Evolutionary conservation across 1,140 invertebrate genomes (phyloP), one percentile per base, ranked within the genome.

Genomic region (Vollenhovia emeryi): DNA sequence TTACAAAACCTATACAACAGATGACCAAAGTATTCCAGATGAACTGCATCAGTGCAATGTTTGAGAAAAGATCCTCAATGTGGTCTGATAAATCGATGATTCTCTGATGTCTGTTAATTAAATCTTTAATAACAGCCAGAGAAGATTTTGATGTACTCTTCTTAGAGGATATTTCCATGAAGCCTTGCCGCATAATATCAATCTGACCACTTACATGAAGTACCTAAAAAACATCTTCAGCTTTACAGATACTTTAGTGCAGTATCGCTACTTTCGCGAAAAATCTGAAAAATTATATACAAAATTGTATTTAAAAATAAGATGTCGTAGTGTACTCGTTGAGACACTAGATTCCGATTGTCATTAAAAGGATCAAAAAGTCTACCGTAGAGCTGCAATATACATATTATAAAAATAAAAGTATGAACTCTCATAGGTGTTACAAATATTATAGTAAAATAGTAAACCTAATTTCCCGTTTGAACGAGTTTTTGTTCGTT

Each of bases 21-120:
- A 88, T 79, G 13, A 85, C 87, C 24, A 87, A 11, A 36, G 73
- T 88, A 11, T 87, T 88, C 50, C 82, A 75, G 18, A 88, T 52
- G 1, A 89, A 86, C 13, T 87, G 86, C 2, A 86, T 21, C 11
- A 87, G 27, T 13, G 86, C 78, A 15, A 87, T 86, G 7, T 73
- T 66, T 2, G 85, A 82, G 13, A 87, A 87, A 11, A 87, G 43
- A n/a, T 68, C 50, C n/a, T 87, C 86, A 1, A 87, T 68, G 8
- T 82, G 64, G 27, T 73, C 75, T 9, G 59, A 82, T 11, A 87
- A 55, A 33, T 64, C 33, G 60, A 87, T 64, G 13, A 86, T 86
- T 50, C 33, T 87, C 21, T 87, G 85, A 30, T 87, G 86, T 57
- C 55, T 87, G 3, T 13, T 21, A 30, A 87, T 74, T 13, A 87